phyloP scores from a whole-genome alignment of 2,888 invertebrate species.

The Dendrolimus houi region DNA sequence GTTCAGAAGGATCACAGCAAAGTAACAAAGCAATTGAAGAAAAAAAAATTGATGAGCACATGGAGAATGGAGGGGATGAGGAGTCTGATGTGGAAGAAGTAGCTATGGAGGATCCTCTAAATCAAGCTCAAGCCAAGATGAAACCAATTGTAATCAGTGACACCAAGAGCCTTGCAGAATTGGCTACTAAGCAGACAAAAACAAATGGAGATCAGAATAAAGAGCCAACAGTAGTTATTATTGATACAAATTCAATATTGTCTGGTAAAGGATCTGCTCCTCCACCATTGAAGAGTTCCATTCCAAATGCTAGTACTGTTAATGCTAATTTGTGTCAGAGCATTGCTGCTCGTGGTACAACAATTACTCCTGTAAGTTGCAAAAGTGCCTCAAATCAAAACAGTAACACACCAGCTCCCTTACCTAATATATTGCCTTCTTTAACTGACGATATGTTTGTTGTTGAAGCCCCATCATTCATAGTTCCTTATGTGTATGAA shows the following conservation, averaged over 20 bases:
- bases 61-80: conserved; percentile 72
- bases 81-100: conserved; percentile 68
- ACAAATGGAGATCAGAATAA: conserved; percentile 74
- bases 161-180: conserved; percentile 82
- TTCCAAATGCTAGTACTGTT: conserved; percentile 30
- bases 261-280: conserved; percentile 46
- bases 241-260: conserved; percentile 86
- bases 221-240: conserved; percentile 88
- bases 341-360: conserved; percentile 68
- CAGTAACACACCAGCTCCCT: conserved; percentile 27
- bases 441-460: conserved; percentile 95
- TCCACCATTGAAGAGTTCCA: conserved; percentile 25
- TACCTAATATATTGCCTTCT: conserved; percentile 81
- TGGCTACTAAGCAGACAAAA: conserved; percentile 77
- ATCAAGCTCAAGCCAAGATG: conserved; percentile 45
- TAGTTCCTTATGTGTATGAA: conserved; percentile 95
- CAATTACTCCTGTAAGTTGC: conserved; percentile 71
- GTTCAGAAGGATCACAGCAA: conserved; percentile 76
- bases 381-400: conserved; percentile 27
- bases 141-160: conserved; percentile 83
- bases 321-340: conserved; percentile 65
- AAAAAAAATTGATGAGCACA: conserved; percentile 64
- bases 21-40: conserved; percentile 67
- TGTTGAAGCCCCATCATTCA: conserved; percentile 94
- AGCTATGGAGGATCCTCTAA: conserved; percentile 81